Evolutionary conservation across 1,140 invertebrate species (phyloP), one percentile per base, ranked within the genome.

Genomic region (Heliothis subflexa): DNA sequence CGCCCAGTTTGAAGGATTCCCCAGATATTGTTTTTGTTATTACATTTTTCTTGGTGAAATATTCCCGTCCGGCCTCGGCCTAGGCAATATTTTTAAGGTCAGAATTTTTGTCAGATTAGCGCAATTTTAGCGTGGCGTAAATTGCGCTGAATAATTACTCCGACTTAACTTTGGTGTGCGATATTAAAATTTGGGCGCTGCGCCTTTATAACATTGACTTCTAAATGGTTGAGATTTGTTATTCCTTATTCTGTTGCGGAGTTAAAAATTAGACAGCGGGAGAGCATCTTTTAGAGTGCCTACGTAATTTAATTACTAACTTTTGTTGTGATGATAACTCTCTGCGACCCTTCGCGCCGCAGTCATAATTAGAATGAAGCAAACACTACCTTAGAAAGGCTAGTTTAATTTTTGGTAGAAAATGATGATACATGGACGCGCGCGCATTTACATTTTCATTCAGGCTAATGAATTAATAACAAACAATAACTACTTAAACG

Each of bases 21-120:
- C 71, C 25, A 45, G 75, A 81, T 78, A 78, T 78, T 81, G 76
- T 81, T 78, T 81, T 73, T 72, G 75, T 73, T 77, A 78, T 78
- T 81, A 81, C 54, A 71, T 77, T 71, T 76, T 77, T 76, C 57
- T 80, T 40, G 11, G 71, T 40, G 18, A 62, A 75, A 75, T 75
- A 75, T 75, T 62, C 54, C 50, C n/a, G 16, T 21, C 16, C 45
- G 4, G n/a, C 54, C 54, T 55, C 54, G 54, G 70, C 21, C 70
- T 72, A 71, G 45, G 40, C 45, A 61, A 75, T 75, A 52, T 54
- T 62, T 73, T 75, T 64, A 75, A 75, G 73, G 73, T 75, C 73
- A 64, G 55, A 49, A 13, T 75, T 74, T 75, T 75, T 62, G 73
- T 64, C 59, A 64, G 73, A 75, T 75, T 75, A 75, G 47, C 47